These are phyloP conservation scores for Diadophis punctatus DNA, from an alignment of 2,113 vertebrate genomes.

Conservation along the genomic window DNA sequence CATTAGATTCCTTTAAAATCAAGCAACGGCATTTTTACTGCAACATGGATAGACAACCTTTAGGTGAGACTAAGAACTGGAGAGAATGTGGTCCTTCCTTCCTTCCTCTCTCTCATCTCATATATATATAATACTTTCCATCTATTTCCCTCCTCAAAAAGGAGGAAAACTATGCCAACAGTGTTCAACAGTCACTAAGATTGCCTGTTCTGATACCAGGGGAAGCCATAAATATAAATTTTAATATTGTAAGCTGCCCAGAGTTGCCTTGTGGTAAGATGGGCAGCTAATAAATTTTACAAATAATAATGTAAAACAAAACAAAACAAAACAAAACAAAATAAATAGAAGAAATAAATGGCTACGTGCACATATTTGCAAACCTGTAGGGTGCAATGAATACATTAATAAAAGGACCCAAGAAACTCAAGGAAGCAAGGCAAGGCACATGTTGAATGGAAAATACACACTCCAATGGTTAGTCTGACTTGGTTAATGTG, in stretches of 20 bases:
- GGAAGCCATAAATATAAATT: not conserved
- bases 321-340: not conserved
- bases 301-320: not conserved
- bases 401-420: not conserved
- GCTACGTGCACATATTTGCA: not conserved
- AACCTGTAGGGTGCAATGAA: not conserved
- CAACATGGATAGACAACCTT: not conserved
- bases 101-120: not conserved
- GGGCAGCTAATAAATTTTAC: not conserved
- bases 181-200: not conserved
- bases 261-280: not conserved
- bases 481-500: not conserved
- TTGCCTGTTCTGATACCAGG: not conserved
- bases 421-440: not conserved
- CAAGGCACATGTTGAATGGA: not conserved
- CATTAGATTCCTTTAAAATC: not conserved
- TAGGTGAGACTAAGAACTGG: not conserved
- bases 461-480: not conserved
- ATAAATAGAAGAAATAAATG: not conserved
- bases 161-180: not conserved
- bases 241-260: not conserved
- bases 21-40: not conserved
- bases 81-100: not conserved
- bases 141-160: not conserved
- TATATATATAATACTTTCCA: not conserved